Evolutionary conservation across 2,113 vertebrate genomes (phyloP).

Genomic region (Sturnus vulgaris): DNA sequence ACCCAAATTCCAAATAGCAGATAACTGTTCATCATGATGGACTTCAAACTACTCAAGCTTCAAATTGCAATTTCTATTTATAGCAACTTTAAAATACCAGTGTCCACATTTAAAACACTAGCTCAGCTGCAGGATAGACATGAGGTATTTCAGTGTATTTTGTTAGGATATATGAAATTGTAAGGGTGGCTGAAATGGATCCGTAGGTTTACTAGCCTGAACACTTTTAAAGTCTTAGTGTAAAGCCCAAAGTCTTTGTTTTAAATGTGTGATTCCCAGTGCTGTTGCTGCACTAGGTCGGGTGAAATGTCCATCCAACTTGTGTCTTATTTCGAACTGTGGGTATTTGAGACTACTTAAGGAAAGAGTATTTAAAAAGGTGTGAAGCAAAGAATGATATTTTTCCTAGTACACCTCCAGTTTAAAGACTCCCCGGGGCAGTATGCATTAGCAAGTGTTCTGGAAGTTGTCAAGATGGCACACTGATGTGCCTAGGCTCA

Average conservation of each 20-base stretch:
- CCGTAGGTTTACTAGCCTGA: neutral
- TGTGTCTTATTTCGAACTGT: neutral
- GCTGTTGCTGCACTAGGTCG: neutral
- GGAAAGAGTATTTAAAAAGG: neutral
- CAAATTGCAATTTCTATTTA: conserved; percentile 18
- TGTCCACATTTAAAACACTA: neutral
- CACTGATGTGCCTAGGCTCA: neutral
- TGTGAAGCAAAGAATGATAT: neutral
- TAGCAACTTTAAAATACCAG: neutral
- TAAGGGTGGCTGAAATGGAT: neutral
- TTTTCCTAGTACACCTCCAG: neutral
- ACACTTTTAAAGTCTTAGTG: neutral
- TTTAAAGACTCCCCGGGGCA: neutral
- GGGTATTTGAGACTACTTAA: neutral
- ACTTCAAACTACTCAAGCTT: neutral
- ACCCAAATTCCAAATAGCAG: neutral
- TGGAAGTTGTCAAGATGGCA: neutral
- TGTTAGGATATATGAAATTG: neutral
- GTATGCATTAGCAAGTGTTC: neutral
- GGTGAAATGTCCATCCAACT: neutral
- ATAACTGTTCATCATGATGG: neutral
- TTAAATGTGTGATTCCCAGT: neutral
- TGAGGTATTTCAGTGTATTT: neutral
- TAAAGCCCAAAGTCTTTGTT: neutral
- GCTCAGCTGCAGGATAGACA: neutral